phyloP scores from a whole-genome alignment of 2,797 vertebrate genomes.

The Pangasius larnaudii region DNA sequence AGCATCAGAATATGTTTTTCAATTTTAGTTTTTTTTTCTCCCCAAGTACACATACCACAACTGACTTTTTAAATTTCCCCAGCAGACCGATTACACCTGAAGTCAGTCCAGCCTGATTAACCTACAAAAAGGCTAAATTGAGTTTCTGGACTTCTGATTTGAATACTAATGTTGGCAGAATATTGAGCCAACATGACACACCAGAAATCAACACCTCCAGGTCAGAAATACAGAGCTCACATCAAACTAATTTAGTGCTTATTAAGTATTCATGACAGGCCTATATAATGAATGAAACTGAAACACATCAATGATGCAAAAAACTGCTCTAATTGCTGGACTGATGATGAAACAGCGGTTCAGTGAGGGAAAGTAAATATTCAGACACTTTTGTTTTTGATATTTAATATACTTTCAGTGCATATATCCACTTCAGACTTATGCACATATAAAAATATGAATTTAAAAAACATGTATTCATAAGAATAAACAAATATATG shows the following conservation, averaged over 20 bases:
- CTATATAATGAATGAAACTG: background rate
- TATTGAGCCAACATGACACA: conserved; percentile 17
- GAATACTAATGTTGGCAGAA: conserved; percentile 40
- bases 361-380: background rate
- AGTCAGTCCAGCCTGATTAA: conserved; percentile 19
- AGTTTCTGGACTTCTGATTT: conserved; percentile 19
- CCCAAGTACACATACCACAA: background rate
- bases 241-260: conserved; percentile 11
- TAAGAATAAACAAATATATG: too few species aligned
- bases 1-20: background rate
- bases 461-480: background rate
- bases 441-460: background rate
- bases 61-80: background rate
- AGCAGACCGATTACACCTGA: background rate
- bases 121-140: conserved; percentile 11
- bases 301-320: too few species aligned
- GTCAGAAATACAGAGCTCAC: background rate
- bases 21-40: background rate
- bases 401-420: background rate
- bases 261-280: conserved; percentile 16
- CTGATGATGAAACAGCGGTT: conserved; percentile 2
- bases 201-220: background rate
- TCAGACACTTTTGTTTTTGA: background rate
- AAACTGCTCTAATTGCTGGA: background rate
- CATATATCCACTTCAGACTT: background rate